Percentiles rank a stretch among this genome's conserved stretches.
These are phyloP conservation scores for Hyperoodon ampullatus DNA, from an alignment of 2,113 vertebrate species.

Conservation along the genomic window DNA sequence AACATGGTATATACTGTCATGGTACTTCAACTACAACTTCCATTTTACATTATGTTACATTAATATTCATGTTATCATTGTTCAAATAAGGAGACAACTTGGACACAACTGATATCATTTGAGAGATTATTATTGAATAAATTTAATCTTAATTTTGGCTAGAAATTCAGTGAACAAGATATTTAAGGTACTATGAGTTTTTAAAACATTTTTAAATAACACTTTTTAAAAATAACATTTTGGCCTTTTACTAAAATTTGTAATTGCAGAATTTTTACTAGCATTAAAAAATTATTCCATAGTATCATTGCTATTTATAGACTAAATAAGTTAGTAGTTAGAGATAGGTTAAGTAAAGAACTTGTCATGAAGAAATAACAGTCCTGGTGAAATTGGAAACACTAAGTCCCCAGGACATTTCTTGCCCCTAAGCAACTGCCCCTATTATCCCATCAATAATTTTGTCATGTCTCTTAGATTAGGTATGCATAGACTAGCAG, in stretches of 20 bases:
- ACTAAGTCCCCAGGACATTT: neutral
- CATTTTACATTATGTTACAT: neutral
- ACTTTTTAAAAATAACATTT: neutral
- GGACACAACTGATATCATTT: neutral
- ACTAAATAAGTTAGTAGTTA: neutral
- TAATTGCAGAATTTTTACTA: neutral
- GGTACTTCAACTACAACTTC: neutral
- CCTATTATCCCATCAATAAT: neutral
- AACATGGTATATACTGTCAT: neutral
- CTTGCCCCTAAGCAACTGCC: neutral
- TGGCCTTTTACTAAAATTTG: neutral
- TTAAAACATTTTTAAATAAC: neutral
- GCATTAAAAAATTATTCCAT: neutral
- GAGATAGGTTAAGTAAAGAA: neutral
- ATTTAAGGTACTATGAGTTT: neutral
- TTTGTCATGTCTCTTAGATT: neutral
- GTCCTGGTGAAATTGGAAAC: neutral
- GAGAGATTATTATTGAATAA: neutral
- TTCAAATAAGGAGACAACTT: neutral
- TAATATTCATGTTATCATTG: neutral
- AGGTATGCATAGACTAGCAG: neutral
- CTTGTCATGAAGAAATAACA: neutral
- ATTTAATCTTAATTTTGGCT: neutral
- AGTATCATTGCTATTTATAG: neutral
- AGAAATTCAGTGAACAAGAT: slow-evolving; percentile 21